phyloP scores from a whole-genome alignment of 2,113 vertebrate species.

The Dinomys branickii region DNA sequence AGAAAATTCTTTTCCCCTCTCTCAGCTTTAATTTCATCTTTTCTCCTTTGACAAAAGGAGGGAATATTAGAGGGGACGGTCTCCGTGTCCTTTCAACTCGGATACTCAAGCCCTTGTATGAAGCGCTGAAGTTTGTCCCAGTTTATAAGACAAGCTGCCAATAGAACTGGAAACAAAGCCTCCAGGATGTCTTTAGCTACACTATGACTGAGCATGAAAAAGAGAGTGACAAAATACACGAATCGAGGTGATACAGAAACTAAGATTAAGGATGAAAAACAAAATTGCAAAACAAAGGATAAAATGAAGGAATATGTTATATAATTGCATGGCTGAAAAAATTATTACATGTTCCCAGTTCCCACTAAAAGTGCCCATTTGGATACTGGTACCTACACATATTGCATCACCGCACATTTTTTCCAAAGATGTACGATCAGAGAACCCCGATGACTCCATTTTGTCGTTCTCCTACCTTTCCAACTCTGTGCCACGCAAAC shows the following conservation, averaged over 20 bases:
- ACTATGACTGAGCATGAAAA: no score
- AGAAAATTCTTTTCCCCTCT: not conserved
- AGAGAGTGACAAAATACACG: not conserved
- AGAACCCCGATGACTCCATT: not conserved
- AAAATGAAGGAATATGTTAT: not conserved
- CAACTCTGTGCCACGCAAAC: not conserved
- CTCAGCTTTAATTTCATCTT: constrained; percentile 44
- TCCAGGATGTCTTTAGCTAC: not conserved
- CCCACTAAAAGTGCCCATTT: not conserved
- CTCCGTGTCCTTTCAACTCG: constrained; percentile 27
- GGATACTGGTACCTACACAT: not conserved
- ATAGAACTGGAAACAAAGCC: constrained; percentile 61
- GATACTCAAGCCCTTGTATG: constrained; percentile 9
- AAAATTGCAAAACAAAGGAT: not conserved
- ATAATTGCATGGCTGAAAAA: not conserved
- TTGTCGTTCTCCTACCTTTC: not conserved
- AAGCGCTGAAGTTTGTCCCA: constrained; percentile 26
- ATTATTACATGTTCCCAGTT: not conserved
- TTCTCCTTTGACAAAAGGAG: not conserved
- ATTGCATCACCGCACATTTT: not conserved
- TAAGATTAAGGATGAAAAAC: not conserved
- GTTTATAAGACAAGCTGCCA: constrained; percentile 39
- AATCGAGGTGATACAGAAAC: not conserved
- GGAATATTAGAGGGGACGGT: constrained; percentile 32
- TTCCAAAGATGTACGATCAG: not conserved